Percentiles rank a stretch among this genome's conserved stretches.
Evolutionary conservation across 2,797 vertebrate genomes (phyloP).

Genomic region (Octomys mimax): DNA sequence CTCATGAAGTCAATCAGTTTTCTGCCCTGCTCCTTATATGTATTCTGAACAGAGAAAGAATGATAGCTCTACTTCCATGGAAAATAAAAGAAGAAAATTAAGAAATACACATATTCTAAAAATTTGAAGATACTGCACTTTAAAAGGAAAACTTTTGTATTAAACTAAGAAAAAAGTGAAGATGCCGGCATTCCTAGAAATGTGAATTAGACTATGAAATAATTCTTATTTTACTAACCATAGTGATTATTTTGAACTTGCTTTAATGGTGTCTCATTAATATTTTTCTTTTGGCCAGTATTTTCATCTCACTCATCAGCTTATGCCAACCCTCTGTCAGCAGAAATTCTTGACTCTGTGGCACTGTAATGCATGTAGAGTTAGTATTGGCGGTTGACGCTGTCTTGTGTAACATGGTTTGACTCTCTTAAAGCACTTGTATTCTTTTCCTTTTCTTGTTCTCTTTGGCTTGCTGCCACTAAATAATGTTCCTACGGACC

Average conservation of each 20-base stretch:
- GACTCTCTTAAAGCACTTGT: neutral
- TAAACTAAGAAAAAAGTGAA: neutral
- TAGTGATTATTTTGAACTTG: neutral
- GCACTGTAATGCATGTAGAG: neutral
- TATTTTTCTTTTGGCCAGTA: neutral
- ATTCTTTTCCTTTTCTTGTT: neutral
- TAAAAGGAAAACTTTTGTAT: neutral
- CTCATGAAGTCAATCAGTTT: neutral
- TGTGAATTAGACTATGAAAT: neutral
- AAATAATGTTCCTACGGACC: neutral
- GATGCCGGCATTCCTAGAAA: neutral
- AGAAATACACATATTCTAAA: neutral
- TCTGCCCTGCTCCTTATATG: neutral
- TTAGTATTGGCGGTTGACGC: neutral
- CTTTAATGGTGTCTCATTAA: neutral
- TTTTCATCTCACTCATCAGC: neutral
- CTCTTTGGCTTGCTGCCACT: neutral
- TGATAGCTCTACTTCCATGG: neutral
- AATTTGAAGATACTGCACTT: neutral
- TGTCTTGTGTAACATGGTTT: neutral
- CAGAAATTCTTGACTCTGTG: neutral
- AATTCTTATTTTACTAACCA: neutral
- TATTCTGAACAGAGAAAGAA: neutral
- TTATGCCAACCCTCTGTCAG: neutral
- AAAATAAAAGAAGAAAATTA: neutral